Base-by-base conservation (phyloP, 2,888 invertebrate species). In the Lymantria monacha region DNA sequence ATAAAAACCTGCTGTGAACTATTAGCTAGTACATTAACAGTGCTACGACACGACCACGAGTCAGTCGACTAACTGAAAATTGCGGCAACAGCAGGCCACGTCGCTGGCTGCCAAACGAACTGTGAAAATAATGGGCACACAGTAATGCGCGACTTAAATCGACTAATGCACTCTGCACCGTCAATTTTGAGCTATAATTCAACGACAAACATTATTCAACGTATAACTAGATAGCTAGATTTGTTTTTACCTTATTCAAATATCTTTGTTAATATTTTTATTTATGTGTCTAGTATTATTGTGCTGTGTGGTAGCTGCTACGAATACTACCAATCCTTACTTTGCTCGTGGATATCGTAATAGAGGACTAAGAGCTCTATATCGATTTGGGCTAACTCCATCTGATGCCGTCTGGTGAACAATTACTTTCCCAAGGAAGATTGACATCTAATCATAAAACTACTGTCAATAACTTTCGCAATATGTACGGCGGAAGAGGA, bases 101-200 rank as follows among this genome's bases (percentile, higher is more conserved):
- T 61, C 63, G 64, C 59, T 63, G 60, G 64, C 61, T 70, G 72
- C 72, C 74, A 83, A 86, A 81, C 83, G 77, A 82, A 84, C 81
- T 85, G 86, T 85, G 79, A 87, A 87, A 87, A 85, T 85, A 87
- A 87, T 86, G 85, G 80, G 59, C 69, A 66, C 63, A 65, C 62
- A 61, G 76, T 74, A 74, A 74, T 72, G 76, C 72, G 69, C 78
- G 76, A 71, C 79, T 81, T 79, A 81, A 83, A 83, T 83, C 82
- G 80, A 74, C 76, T 82, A 81, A 79, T 79, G 79, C 80, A 75
- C 76, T 76, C 60, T 59, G 54, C 51, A 48, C 49, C 51, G 57
- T 59, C 54, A 56, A 57, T 57, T 56, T 59, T 59, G 38, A 53
- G 52, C 58, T 57, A 60, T 69, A 66, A 66, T 66, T 70, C 60